Percentiles rank a stretch among this genome's conserved stretches.
Conservation (phyloP, 1,140 invertebrate species). For the Drosophila erecta region DNA sequence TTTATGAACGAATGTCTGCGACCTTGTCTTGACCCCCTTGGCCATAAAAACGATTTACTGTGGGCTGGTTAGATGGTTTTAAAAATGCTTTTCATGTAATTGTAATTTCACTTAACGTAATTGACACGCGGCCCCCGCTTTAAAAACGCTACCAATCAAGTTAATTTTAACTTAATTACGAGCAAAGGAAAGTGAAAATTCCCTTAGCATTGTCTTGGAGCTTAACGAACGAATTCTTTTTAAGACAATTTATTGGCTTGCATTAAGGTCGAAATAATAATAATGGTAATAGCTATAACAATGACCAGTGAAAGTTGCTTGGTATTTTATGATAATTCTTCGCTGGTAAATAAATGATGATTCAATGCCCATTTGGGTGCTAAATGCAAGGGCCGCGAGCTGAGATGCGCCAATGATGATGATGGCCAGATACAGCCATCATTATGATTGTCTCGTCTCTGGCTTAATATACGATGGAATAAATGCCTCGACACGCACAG, state of each 20-base stretch:
- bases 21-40: slow-evolving; percentile 33
- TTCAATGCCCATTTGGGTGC: slow-evolving; percentile 56
- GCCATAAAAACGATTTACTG: slow-evolving; percentile 7
- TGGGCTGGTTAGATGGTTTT: slow-evolving; percentile 37
- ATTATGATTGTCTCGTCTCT: slow-evolving; percentile 45
- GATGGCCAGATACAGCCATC: slow-evolving; percentile 31
- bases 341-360: slow-evolving; percentile 42
- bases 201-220: slow-evolving; percentile 54
- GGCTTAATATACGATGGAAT: slow-evolving; percentile 27
- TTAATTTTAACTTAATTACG: slow-evolving; percentile 68
- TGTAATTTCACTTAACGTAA: slow-evolving; percentile 78
- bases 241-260: slow-evolving; percentile 55
- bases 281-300: slow-evolving; percentile 40
- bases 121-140: slow-evolving; percentile 43
- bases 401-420: slow-evolving; percentile 16
- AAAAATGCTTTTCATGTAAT: slow-evolving; percentile 66
- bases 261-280: slow-evolving; percentile 42
- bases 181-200: slow-evolving; percentile 66
- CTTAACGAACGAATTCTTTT: slow-evolving; percentile 57
- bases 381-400: slow-evolving; percentile 54
- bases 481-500: slow-evolving; percentile 49
- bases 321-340: slow-evolving; percentile 67
- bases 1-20: slow-evolving; percentile 58
- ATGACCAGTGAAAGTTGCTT: slow-evolving; percentile 70
- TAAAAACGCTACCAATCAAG: slow-evolving; percentile 41